Conservation (phyloP, 1,140 invertebrate species). For the Macrosteles quadrilineatus region DNA sequence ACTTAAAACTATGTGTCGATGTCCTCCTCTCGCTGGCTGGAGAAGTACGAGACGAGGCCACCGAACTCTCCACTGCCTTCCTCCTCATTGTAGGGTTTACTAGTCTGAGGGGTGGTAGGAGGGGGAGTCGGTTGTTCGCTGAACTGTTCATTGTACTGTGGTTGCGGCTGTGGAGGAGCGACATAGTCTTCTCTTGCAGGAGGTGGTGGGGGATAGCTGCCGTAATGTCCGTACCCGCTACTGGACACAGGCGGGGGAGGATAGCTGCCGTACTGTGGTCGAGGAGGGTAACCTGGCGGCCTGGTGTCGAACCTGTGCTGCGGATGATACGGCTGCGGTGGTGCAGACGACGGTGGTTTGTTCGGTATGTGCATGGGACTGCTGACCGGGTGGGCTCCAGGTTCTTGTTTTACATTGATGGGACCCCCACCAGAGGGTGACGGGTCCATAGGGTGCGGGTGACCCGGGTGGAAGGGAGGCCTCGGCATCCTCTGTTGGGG, state of each 20-base stretch:
- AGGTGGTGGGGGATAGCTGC: not conserved
- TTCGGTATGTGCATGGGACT: slow-evolving; percentile 45
- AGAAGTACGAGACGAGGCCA: slow-evolving; percentile 86
- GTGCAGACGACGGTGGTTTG: slow-evolving; percentile 30
- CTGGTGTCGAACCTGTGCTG: slow-evolving; percentile 29
- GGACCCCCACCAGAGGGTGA: slow-evolving; percentile 58
- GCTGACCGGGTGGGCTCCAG: slow-evolving; percentile 40
- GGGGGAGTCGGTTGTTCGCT: slow-evolving; percentile 6
- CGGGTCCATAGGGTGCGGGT: slow-evolving; percentile 56
- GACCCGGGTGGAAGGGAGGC: slow-evolving; percentile 54
- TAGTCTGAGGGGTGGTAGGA: slow-evolving; percentile 38
- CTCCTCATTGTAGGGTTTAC: slow-evolving; percentile 53
- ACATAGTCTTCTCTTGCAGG: not conserved
- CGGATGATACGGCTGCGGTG: slow-evolving; percentile 35
- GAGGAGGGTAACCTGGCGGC: slow-evolving; percentile 32
- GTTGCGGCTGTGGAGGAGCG: slow-evolving; percentile 33
- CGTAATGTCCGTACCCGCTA: slow-evolving; percentile 9
- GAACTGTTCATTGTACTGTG: slow-evolving; percentile 44
- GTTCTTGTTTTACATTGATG: slow-evolving; percentile 52
- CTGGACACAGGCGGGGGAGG: slow-evolving; percentile 4
- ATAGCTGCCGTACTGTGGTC: slow-evolving; percentile 26
- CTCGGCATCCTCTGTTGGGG: slow-evolving; percentile 39
- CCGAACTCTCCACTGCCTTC: slow-evolving; percentile 72
- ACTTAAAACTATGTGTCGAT: slow-evolving; percentile 40
- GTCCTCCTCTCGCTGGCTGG: slow-evolving; percentile 73